These are phyloP conservation scores for Corythucha ciliata DNA, from an alignment of 2,888 invertebrate genomes.

Conservation along the genomic window DNA sequence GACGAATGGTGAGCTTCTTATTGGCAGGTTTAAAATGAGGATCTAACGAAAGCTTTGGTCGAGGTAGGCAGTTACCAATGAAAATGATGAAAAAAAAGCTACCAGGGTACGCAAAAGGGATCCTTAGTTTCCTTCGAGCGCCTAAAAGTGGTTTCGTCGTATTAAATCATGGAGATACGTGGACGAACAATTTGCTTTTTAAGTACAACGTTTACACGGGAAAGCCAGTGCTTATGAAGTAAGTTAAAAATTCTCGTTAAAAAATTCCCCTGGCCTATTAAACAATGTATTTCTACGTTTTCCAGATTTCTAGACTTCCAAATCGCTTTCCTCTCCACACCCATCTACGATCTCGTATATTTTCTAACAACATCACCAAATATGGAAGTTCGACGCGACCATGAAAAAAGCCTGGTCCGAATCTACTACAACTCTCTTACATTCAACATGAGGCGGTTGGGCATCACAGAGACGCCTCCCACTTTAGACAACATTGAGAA, in stretches of 20 bases:
- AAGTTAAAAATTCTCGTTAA: not conserved
- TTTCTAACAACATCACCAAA: constrained; percentile 20
- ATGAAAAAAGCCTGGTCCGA: constrained; percentile 16
- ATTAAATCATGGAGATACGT: constrained; percentile 15
- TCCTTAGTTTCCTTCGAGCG: not conserved
- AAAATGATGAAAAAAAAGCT: not conserved
- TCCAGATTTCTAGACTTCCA: constrained; percentile 4
- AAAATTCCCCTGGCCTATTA: not conserved
- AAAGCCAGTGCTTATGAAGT: constrained; percentile 12
- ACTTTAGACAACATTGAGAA: constrained; percentile 12
- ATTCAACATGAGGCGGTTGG: constrained; percentile 2
- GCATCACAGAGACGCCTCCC: constrained; percentile 8
- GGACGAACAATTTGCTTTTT: constrained; percentile 19
- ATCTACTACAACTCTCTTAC: constrained; percentile 17
- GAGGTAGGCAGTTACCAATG: not conserved
- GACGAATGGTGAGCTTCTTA: constrained; percentile 13
- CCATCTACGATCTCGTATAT: constrained; percentile 10
- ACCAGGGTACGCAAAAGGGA: not conserved
- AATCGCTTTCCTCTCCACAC: not conserved
- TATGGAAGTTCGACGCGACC: constrained; percentile 1
- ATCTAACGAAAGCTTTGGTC: too few relatives aligned
- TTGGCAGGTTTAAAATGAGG: too few relatives aligned
- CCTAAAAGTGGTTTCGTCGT: not conserved
- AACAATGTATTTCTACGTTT: not conserved
- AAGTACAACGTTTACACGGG: constrained; percentile 8